Base-by-base conservation (phyloP, 2,797 vertebrate species). In the Todus mexicanus region DNA sequence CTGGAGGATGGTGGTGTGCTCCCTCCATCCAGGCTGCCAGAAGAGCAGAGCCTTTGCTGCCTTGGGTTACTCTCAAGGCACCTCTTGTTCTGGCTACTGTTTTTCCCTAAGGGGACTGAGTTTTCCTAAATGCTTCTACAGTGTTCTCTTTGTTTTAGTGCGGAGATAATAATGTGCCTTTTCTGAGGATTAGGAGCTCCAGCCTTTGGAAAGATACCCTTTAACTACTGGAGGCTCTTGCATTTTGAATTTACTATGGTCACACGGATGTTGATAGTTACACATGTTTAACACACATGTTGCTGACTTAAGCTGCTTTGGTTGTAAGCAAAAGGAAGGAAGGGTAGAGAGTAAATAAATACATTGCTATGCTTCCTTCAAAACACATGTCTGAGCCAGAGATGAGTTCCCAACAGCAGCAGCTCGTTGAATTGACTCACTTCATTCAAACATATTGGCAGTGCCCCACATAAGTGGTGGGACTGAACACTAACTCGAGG, bases 11-110 rank as follows among this genome's bases (percentile, higher is more conserved):
- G 5, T 42, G 6, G 5, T 5, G 43, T 17, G 33, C 37, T 59
- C 10, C 1, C 8, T 7, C 7, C 27, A 0, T 6, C 1, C 1
- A 4, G 37, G 0, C 56, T n/a, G 50, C 56, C 15, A 12, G 51
- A 2, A 4, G 23, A 47, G 56, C 29, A 7, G 6, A 15, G 42
- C 21, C n/a, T 6, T 16, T 43, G 26, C 25, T 60, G 45, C 33
- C 3, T 0, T 3, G 61, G 71, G 15, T 37, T 51, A 3, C 8
- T 15, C 47, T 48, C 64, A 57, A 6, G 33, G 35, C 8, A 1
- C 37, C 53, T 31, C 33, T 20, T 19, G 5, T 16, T 68, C 10
- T 1, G 6, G 14, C 63, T 51, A 2, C 64, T 15, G 54, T 6
- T 72, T 33, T 75, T 75, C 21, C 10, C 1, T 38, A 25, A 43